Conservation (phyloP, 1,140 invertebrate species). For the Platorchestia sp. region DNA sequence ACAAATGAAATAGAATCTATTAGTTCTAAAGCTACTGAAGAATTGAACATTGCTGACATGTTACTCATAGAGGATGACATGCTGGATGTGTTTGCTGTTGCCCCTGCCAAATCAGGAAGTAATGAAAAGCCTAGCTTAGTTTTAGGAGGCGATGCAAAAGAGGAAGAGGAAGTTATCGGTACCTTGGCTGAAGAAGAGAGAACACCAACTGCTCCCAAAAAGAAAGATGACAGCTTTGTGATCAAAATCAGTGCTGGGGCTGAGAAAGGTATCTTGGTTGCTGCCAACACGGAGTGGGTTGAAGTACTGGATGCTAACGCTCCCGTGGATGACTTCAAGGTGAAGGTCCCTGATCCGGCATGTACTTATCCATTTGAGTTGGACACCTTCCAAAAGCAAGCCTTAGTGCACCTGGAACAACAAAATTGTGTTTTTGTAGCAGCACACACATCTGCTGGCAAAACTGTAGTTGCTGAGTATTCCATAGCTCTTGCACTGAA, state of each 20-base stretch:
- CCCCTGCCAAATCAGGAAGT: slow-evolving; percentile 36
- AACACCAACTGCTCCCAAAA: not conserved
- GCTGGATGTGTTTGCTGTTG: slow-evolving; percentile 61
- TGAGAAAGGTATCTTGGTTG: slow-evolving; percentile 47
- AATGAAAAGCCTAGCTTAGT: slow-evolving; percentile 38
- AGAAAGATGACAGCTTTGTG: slow-evolving; percentile 61
- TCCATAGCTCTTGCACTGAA: slow-evolving; percentile 93
- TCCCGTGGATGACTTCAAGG: slow-evolving; percentile 86
- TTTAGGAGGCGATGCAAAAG: slow-evolving; percentile 59
- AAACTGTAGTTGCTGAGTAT: slow-evolving; percentile 99
- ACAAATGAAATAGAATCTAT: slow-evolving; percentile 58
- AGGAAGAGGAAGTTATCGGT: slow-evolving; percentile 60
- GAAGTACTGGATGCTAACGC: slow-evolving; percentile 85
- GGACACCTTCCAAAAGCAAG: slow-evolving; percentile 97
- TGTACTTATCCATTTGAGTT: slow-evolving; percentile 92
- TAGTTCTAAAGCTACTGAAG: slow-evolving; percentile 50
- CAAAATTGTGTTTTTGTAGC: slow-evolving; percentile 97
- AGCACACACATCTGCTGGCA: slow-evolving; percentile 98
- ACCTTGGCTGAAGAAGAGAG: slow-evolving; percentile 61
- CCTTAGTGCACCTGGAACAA: slow-evolving; percentile 93
- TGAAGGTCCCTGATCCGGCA: slow-evolving; percentile 87
- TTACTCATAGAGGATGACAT: slow-evolving; percentile 62
- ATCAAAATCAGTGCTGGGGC: slow-evolving; percentile 63
- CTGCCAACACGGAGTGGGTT: slow-evolving; percentile 80
- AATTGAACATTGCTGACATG: slow-evolving; percentile 62